Base-by-base conservation (phyloP, 2,797 vertebrate genomes). In the Acanthurus lineatus region DNA sequence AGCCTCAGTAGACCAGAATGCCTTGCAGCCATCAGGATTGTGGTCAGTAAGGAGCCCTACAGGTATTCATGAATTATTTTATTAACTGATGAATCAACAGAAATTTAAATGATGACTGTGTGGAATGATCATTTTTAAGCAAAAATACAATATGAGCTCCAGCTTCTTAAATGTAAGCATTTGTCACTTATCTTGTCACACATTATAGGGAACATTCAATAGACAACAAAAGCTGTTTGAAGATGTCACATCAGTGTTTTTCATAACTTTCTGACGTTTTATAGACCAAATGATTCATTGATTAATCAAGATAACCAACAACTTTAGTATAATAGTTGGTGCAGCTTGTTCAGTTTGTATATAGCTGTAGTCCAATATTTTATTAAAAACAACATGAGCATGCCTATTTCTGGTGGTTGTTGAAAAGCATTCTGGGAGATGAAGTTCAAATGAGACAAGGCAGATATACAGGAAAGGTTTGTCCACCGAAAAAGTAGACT, bases 1-100 rank as follows among this genome's bases (percentile, higher is more conserved):
- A 28, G 52, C 66, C n/a, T 44, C 42, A 38, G 67, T 75, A 17
- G 69, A 60, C 72, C 83, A 82, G 68, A 73, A 76, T 69, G 76
- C 64, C 45, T 79, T 53, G 25, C 25, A 58, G 56, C 68, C 60
- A 60, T 56, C 52, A 48, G 48, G 38, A 1, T 1, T 25, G 44
- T 35, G 35, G 63, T 25, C 38, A 12, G 19, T n/a, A 49, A 25
- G 20, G 15, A 19, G 7, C 48, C 32, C 0, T 44, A 40, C 12
- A 4, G 20, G 49, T 35, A 60, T 47, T 60, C 14, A 17, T 53
- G 5, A 25, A 51, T 38, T 47, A 52, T 67, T 28, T 59, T 1
- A 76, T 69, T 59, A 0, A 62, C 57, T 17, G 25, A 53, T 49
- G n/a, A 5, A 15, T 47, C 25, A 38, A 51, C 59, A n/a, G 11